Evolutionary conservation across 2,113 vertebrate genomes (phyloP), one percentile per base, ranked within the genome.

Genomic region (Bettongia penicillata): DNA sequence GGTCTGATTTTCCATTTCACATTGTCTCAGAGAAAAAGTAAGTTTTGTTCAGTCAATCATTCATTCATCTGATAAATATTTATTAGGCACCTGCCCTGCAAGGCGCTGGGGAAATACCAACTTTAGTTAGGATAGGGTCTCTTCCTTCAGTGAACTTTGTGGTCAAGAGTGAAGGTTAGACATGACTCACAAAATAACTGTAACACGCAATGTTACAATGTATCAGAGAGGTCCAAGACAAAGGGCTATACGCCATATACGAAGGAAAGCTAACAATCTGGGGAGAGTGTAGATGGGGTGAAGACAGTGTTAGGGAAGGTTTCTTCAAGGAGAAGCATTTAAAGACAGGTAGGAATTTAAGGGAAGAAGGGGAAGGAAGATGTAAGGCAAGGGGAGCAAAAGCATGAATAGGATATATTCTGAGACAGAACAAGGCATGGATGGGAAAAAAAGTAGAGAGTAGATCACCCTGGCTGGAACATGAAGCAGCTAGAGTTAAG

Each of bases 11-110:
- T 95, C 90, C 95, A 93, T 51, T 91, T 96, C 91, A 95, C 98
- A 22, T 0, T 97, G 26, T 97, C 95, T 8, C 97, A 93, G 93
- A 98, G 61, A 93, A 98, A 95, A 97, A 98, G 98, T 99, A 97
- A 98, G 98, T 19, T 96, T n/a, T 22, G 0, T 68, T 89, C 48
- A 11, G 3, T 61, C 61, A 68, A 68, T 37, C 57, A n/a, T 19
- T 77, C 37, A 19, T 77, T 77, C 19, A 77, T 43, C 43, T 43
- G 37, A 77, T 43, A n/a, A 43, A n/a, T 4, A 16, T 43, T 77
- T 43, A 77, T 77, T n/a, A n/a, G n/a, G 16, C 14, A 77, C 37
- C 68, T 22, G 12, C 14, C n/a, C 37, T 77, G 4, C 16, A 77
- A 77, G 6, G 37, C 43, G 5, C 37, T 43, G 16, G 68, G 68